Conservation (phyloP, 2,888 invertebrate species). For the Notodonta dromedarius region DNA sequence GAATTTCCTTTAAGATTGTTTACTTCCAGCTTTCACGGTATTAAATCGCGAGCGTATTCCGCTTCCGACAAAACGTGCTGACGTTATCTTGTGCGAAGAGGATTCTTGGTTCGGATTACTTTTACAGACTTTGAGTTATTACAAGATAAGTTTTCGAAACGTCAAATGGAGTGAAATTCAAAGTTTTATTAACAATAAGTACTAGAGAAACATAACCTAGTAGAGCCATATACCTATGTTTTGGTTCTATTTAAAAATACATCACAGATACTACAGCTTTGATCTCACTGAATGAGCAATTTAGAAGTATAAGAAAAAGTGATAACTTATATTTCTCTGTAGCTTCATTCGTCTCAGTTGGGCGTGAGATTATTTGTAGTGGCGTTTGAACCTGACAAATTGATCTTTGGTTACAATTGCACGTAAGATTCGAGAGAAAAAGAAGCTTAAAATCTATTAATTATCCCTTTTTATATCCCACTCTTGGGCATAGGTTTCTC, state of each 20-base stretch:
- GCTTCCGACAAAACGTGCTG: conserved; percentile 9
- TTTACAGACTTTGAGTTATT: not conserved
- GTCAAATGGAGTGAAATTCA: not conserved
- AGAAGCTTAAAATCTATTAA: not conserved
- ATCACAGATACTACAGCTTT: not conserved
- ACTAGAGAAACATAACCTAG: not conserved
- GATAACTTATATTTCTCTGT: too few species aligned
- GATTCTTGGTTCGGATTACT: conserved; percentile 1
- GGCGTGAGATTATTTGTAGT: too few species aligned
- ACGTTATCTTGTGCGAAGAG: conserved; percentile 12
- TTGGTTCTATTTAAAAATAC: not conserved
- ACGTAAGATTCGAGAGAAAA: too few species aligned
- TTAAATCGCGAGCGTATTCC: conserved; percentile 16
- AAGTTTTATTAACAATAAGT: not conserved
- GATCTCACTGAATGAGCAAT: not conserved
- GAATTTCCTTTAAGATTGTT: conserved; percentile 22
- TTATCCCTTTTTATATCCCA: too few species aligned
- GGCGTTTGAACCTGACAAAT: too few species aligned
- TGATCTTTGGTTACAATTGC: too few species aligned
- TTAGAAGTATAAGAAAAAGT: not conserved
- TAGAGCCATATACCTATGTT: too few species aligned
- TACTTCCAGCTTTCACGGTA: conserved; percentile 22
- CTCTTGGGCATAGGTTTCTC: too few species aligned
- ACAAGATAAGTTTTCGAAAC: not conserved
- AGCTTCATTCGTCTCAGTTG: too few species aligned